A percentile compares a stretch with the other conserved stretches of the same genome.
Conservation (phyloP, 2,797 vertebrate genomes). For the Loris lydekkerianus region DNA sequence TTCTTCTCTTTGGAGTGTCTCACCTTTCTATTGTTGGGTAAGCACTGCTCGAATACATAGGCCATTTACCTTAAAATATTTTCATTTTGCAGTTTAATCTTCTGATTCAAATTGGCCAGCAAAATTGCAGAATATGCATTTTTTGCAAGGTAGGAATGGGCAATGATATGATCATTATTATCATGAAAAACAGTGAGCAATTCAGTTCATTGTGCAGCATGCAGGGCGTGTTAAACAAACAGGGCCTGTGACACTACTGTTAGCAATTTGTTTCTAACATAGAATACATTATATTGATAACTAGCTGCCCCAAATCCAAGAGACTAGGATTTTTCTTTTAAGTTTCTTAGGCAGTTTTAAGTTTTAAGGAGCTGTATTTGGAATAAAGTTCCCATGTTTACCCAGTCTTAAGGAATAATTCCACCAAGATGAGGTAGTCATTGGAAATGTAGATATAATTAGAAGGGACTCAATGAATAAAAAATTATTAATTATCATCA, state of each 20-base stretch:
- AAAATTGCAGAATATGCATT: slow-evolving; percentile 31
- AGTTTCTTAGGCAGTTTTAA: not conserved
- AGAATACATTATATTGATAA: not conserved
- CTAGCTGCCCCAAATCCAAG: not conserved
- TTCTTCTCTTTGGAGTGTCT: not conserved
- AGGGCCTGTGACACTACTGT: not conserved
- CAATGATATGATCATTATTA: not conserved
- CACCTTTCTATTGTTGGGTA: not conserved
- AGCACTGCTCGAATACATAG: not conserved
- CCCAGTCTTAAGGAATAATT: not conserved
- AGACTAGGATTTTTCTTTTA: not conserved
- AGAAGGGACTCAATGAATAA: not conserved
- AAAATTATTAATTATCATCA: not conserved
- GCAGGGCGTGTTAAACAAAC: not conserved
- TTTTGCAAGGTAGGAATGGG: not conserved
- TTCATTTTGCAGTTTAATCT: slow-evolving; percentile 23
- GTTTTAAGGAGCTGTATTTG: slow-evolving; percentile 18
- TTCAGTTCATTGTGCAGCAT: not conserved
- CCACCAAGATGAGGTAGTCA: not conserved
- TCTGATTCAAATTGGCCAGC: not conserved
- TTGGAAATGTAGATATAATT: not conserved
- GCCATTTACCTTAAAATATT: slow-evolving; percentile 27
- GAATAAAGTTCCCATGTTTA: slow-evolving; percentile 28
- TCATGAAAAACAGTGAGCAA: not conserved
- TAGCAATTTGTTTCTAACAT: not conserved